Percentiles rank a stretch among this genome's conserved stretches.
Evolutionary conservation across 2,888 invertebrate genomes (phyloP).

Genomic region (Fabriciana adippe): DNA sequence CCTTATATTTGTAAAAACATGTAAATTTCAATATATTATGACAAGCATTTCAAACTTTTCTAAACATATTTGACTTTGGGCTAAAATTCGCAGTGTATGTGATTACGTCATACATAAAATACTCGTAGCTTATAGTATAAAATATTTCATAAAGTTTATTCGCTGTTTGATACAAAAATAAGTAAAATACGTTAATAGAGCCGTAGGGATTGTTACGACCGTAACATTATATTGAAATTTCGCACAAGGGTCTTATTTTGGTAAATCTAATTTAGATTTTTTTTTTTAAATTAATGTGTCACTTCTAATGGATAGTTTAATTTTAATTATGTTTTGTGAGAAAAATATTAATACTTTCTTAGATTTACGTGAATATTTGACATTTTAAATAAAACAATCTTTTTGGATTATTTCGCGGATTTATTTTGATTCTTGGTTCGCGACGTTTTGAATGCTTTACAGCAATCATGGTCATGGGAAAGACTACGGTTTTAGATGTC

Average conservation of each 20-base stretch:
- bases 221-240: constrained; percentile 20
- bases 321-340: too few species aligned
- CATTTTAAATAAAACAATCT: too few species aligned
- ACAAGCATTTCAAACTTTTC: not conserved
- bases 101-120: not conserved
- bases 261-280: constrained; percentile 4
- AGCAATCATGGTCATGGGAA: too few species aligned
- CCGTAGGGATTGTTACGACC: constrained; percentile 13
- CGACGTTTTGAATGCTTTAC: too few species aligned
- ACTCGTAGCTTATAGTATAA: not conserved
- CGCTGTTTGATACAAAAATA: constrained; percentile 12
- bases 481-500: too few species aligned
- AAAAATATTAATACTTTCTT: too few species aligned
- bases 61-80: constrained; percentile 8
- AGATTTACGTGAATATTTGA: too few species aligned
- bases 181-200: constrained; percentile 9
- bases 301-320: too few species aligned
- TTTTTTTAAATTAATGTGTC: not conserved
- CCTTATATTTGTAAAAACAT: not conserved
- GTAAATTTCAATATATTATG: not conserved
- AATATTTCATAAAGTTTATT: constrained; percentile 10
- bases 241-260: not conserved
- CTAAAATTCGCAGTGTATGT: not conserved
- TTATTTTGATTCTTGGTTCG: too few species aligned
- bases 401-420: too few species aligned